A percentile compares a stretch with the other conserved stretches of the same genome.
phyloP scores from a whole-genome alignment of 2,113 vertebrate species.

The Triplophysa dalaica region DNA sequence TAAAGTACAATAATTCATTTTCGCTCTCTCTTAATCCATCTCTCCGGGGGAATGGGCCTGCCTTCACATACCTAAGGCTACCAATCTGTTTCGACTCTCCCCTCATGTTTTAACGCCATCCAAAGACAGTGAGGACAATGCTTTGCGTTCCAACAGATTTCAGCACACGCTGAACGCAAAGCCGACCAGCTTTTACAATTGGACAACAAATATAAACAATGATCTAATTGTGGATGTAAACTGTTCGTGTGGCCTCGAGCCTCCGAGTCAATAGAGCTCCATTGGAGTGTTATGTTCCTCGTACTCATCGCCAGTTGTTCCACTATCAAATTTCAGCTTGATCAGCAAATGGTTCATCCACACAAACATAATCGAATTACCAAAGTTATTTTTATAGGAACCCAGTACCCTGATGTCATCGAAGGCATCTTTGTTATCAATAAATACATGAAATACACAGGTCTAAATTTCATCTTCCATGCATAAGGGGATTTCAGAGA shows the following conservation, averaged over 20 bases:
- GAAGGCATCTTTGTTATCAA: neutral
- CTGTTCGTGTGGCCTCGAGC: neutral
- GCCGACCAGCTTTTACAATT: neutral
- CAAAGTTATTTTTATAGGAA: neutral
- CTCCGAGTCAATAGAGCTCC: constrained; percentile 7
- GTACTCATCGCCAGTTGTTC: constrained; percentile 57
- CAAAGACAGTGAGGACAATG: constrained; percentile 60
- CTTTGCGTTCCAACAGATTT: constrained; percentile 53
- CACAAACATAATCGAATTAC: neutral
- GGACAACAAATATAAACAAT: neutral
- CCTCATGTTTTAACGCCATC: constrained; percentile 77
- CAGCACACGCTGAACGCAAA: constrained; percentile 43
- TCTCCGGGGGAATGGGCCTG: constrained; percentile 77
- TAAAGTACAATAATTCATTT: constrained; percentile 81
- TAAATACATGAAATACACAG: neutral
- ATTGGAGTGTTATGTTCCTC: constrained; percentile 58
- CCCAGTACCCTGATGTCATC: neutral
- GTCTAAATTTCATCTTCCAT: constrained; percentile 45
- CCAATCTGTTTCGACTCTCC: constrained; percentile 78
- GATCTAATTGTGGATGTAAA: constrained; percentile 14
- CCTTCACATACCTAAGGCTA: constrained; percentile 82
- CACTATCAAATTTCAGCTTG: constrained; percentile 50
- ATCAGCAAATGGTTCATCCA: constrained; percentile 42
- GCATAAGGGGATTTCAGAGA: constrained; percentile 18
- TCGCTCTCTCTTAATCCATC: constrained; percentile 79